Evolutionary conservation across 2,113 vertebrate species (phyloP), one percentile per base, ranked within the genome.

Genomic region (Panthera uncia): DNA sequence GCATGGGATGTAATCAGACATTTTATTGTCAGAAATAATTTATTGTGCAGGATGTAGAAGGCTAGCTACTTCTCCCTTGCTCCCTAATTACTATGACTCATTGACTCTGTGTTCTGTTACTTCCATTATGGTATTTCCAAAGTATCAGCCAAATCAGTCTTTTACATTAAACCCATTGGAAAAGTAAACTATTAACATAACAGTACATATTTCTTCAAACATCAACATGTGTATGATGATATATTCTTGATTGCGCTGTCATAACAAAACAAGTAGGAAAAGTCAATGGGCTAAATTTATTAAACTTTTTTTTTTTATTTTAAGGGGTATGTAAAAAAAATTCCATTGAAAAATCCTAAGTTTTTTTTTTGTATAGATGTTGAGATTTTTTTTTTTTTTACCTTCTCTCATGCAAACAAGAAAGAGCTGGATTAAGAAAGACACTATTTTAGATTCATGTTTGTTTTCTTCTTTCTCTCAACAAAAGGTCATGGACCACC

Each of bases 271-370:
- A 89, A 96, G 76, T 12, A 8, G 63, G 33, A 55, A 71, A 96
- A 69, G 9, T 85, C 4, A n/a, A 89, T 1, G 1, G 31, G 12
- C 10, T 63, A 86, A 94, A 48, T 94, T 57, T 95, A 13, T 93
- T 97, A 83, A 73, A 93, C 16, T 66, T 13, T 50, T 66, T 12
- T 38, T 52, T 27, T 66, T 48, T 16, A 97, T 74, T 93, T 38
- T 82, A 94, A 95, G 97, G 95, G 23, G 25, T 21, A 79, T 9
- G 16, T 93, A 93, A 96, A 97, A 97, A 61, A 61, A 81, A 41
- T 91, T 96, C 25, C 19, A 85, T 10, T 98, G 78, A 93, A 98
- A 98, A 98, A 73, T 69, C 1, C 0, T 80, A 96, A 97, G 8
- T 33, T 13, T 96, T 96, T 38, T 96, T 96, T 86, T 83, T n/a